Percentiles rank a stretch among this genome's conserved stretches.
Conservation (phyloP, 2,797 vertebrate species). For the Takifugu ocellatus region DNA sequence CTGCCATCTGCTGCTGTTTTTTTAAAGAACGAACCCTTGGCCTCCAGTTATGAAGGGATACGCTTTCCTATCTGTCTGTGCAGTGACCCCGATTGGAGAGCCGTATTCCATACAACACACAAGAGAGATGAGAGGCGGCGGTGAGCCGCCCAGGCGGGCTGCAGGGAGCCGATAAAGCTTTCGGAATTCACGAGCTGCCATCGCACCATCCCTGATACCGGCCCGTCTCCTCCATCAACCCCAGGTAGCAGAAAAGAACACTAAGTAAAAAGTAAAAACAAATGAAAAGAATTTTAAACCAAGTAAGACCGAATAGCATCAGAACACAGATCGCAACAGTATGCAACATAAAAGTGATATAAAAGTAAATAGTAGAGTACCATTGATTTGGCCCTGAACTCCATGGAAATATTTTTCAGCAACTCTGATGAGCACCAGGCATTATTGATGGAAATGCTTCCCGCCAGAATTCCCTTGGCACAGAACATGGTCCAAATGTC, state of each 20-base stretch:
- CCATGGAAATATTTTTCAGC: background rate
- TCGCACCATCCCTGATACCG: slow-evolving; percentile 44
- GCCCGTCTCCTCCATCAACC: slow-evolving; percentile 36
- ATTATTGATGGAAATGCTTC: background rate
- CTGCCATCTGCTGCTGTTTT: slow-evolving; percentile 29
- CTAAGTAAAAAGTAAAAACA: slow-evolving; percentile 36
- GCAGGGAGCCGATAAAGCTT: slow-evolving; percentile 71
- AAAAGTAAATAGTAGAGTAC: slow-evolving; percentile 7
- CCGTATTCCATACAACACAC: slow-evolving; percentile 70
- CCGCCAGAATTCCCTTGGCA: background rate
- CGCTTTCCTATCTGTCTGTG: slow-evolving; percentile 62
- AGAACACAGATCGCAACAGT: no score
- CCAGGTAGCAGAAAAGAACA: slow-evolving; percentile 43
- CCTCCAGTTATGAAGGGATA: slow-evolving; percentile 61
- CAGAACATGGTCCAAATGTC: background rate
- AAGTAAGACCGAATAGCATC: no score
- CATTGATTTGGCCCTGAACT: background rate
- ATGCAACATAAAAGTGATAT: slow-evolving; percentile 1
- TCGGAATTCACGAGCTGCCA: slow-evolving; percentile 67
- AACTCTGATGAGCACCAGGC: background rate
- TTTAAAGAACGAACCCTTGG: slow-evolving; percentile 45
- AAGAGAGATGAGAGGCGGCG: slow-evolving; percentile 62
- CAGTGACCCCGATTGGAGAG: slow-evolving; percentile 73
- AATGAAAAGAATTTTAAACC: background rate
- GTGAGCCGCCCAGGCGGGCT: slow-evolving; percentile 58